Base-by-base conservation (phyloP, 2,113 vertebrate genomes). In the Gila orcuttii region DNA sequence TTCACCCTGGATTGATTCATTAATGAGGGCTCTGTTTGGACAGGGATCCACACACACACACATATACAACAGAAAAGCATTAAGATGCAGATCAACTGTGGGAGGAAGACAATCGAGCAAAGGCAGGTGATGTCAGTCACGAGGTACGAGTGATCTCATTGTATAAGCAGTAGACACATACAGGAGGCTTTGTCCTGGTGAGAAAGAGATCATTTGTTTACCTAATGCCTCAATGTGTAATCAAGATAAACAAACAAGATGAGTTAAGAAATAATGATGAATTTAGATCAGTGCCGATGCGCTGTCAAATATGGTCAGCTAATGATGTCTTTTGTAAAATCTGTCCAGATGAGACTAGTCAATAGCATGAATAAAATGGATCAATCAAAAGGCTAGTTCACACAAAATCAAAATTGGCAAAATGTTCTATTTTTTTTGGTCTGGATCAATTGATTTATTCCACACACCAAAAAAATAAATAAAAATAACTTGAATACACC, bases 61-160 rank as follows among this genome's bases (percentile, higher is more conserved):
- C 52, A 62, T 68, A 64, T 10, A 25, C 69, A 62, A 74, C 79
- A 79, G 33, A 79, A 74, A 52, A 45, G 33, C 62, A 89, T 89
- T 87, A 85, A 80, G 75, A 87, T 86, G 84, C 81, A 84, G 75
- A 66, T 74, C 73, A 75, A 80, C 82, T 82, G 82, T 76, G 31
- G 85, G 28, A 9, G 60, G 66, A 33, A 45, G 66, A 28, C 28
- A 79, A 62, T 28, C 0, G 15, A 60, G 25, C 45, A 19, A 42
- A n/a, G 36, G 10, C 47, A 62, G 45, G 68, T 64, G 57, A 52
- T 62, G 57, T 50, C 42, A 82, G 21, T 68, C 57, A 42, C 8
- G 9, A 23, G 36, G n/a, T 17, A 50, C 17, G 66, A 81, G 66
- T 28, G 25, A 76, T 59, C 52, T 74, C 33, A 45, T 57, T 60